Evolutionary conservation across 1,140 invertebrate species (phyloP).

Genomic region (Drosophila nigromelanica): DNA sequence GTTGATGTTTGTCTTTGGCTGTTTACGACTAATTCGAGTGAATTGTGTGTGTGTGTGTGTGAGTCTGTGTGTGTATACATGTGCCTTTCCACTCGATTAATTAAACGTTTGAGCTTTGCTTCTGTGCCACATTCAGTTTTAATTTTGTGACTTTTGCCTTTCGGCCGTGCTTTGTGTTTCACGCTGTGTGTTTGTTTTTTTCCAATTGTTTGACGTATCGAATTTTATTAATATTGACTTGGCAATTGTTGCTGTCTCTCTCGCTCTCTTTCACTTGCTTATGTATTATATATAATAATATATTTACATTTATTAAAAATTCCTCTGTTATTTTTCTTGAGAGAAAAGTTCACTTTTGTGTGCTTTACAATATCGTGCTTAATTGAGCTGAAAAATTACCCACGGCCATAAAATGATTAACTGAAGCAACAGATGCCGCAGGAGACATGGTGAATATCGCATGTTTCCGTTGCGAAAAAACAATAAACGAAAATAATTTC

Average conservation of each 20-base stretch:
- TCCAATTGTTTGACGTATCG: slow-evolving; percentile 12
- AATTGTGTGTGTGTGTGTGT: slow-evolving; percentile 24
- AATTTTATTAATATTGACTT: slow-evolving; percentile 36
- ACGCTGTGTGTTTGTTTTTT: background rate
- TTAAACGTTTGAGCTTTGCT: slow-evolving; percentile 53
- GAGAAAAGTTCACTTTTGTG: background rate
- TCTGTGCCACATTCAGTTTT: slow-evolving; percentile 48
- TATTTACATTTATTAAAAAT: background rate
- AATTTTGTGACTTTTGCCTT: slow-evolving; percentile 35
- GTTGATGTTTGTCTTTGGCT: slow-evolving; percentile 63
- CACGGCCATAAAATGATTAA: slow-evolving; percentile 38
- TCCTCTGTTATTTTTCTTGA: background rate
- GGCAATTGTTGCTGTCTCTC: background rate
- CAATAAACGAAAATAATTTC: slow-evolving; percentile 73
- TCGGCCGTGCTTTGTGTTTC: background rate
- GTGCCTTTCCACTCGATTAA: slow-evolving; percentile 70
- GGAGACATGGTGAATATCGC: slow-evolving; percentile 20
- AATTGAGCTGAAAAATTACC: slow-evolving; percentile 38
- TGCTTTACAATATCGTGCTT: slow-evolving; percentile 25
- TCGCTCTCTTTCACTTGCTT: background rate
- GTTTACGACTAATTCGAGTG: slow-evolving; percentile 53
- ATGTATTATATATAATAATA: background rate
- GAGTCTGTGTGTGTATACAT: background rate
- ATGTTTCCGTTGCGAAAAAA: slow-evolving; percentile 35
- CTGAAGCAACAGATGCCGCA: slow-evolving; percentile 33